Percentiles rank a stretch among this genome's conserved stretches.
Conservation (phyloP, 2,888 invertebrate species). For the Chalcosyrphus nemorum region DNA sequence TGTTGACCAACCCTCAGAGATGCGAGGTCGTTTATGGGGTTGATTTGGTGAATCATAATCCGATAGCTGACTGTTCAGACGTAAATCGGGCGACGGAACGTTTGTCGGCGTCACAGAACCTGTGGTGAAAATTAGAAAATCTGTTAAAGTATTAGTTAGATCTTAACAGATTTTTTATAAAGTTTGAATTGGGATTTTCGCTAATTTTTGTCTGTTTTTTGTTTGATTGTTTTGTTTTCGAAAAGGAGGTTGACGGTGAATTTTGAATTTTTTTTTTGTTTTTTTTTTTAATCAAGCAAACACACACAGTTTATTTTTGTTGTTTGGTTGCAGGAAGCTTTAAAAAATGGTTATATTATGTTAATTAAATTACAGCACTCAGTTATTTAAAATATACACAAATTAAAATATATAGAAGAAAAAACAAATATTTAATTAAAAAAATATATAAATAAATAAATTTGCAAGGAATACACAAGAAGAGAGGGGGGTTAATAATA, state of each 20-base stretch:
- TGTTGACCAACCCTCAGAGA: constrained; percentile 95
- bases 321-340: constrained; percentile 70
- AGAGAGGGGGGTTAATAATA: constrained; percentile 18
- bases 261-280: constrained; percentile 24
- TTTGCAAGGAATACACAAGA: constrained; percentile 51
- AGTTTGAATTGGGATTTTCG: constrained; percentile 62
- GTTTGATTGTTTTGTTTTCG: constrained; percentile 31
- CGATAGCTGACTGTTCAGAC: constrained; percentile 81
- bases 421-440: constrained; percentile 8
- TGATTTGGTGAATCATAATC: constrained; percentile 85
- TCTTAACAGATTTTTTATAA: constrained; percentile 72
- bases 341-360: constrained; percentile 57
- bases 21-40: constrained; percentile 90
- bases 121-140: constrained; percentile 83
- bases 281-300: constrained; percentile 54
- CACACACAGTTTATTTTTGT: constrained; percentile 58
- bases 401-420: constrained; percentile 21
- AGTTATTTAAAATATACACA: constrained; percentile 49
- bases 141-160: constrained; percentile 80
- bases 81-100: constrained; percentile 87
- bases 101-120: constrained; percentile 93
- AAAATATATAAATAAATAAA: constrained; percentile 2
- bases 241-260: constrained; percentile 42
- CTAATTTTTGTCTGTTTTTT: constrained; percentile 47
- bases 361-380: constrained; percentile 63